Evolutionary conservation across 1,140 invertebrate species (phyloP), one percentile per base, ranked within the genome.

Genomic region (Zaprionus africanus): DNA sequence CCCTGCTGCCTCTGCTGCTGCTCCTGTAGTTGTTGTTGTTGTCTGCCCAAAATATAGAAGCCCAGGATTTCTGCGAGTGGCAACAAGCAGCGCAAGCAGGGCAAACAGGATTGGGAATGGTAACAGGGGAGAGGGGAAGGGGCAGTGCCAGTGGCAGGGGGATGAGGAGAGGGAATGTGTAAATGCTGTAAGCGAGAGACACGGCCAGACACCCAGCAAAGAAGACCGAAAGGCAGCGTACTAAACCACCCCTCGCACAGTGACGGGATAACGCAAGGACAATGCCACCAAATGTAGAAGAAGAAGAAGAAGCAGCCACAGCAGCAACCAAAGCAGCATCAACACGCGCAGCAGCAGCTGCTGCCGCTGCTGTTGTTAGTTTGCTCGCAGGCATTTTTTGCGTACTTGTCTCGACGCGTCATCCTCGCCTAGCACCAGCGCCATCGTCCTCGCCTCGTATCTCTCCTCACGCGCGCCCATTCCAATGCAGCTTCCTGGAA

Each of bases 371-470:
- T 75, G 62, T 70, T 67, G 80, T 53, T 84, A 88, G 84, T 81
- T 87, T 78, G 79, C 84, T 83, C 46, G 78, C 84, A 84, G 84
- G 78, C 85, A 84, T 87, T 78, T 81, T 82, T 78, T 78, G 78
- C 84, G 84, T 88, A 78, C 85, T 88, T 84, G 85, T 88, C 85
- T 88, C 81, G 80, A 66, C 79, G 84, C 77, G 77, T 81, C 79
- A 81, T 64, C 79, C 46, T 71, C 49, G 49, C 84, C 84, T 22
- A 74, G 57, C 76, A 54, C 59, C 51, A 66, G 57, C 69, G 71
- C 46, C 31, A 2, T 34, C 31, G 31, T 34, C 31, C 58, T 58
- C 63, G 11, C 17, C 41, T 7, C 41, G n/a, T n/a, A 17, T 15
- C 38, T 5, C 38, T 41, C 38, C 84, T 81, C 84, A 83, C 81